phyloP scores from a whole-genome alignment of 2,888 invertebrate species.

The Apantesis nais region DNA sequence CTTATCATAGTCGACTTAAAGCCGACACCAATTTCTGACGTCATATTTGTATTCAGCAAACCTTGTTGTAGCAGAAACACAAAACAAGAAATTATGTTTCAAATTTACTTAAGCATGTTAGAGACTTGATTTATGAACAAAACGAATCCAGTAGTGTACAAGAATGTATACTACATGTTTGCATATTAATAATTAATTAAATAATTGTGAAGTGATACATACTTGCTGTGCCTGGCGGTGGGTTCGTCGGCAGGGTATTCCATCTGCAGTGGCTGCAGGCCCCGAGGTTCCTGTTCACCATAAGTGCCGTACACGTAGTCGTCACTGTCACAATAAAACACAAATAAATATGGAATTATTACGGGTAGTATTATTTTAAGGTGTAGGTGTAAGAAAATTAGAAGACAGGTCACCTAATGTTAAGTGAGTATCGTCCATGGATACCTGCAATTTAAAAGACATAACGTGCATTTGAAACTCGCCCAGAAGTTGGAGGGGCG shows the following conservation, averaged over 20 bases:
- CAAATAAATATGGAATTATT: neutral
- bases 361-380: too few relatives aligned
- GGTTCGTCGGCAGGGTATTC: constrained; percentile 76
- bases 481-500: too few relatives aligned
- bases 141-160: neutral
- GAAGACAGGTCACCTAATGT: neutral
- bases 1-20: too few relatives aligned
- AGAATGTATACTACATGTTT: neutral
- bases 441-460: too few relatives aligned
- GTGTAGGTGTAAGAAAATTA: neutral
- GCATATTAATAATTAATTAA: neutral
- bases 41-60: too few relatives aligned
- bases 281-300: constrained; percentile 74
- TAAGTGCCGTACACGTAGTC: constrained; percentile 74
- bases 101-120: too few relatives aligned
- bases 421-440: too few relatives aligned
- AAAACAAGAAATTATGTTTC: too few relatives aligned
- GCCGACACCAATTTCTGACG: too few relatives aligned
- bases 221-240: constrained; percentile 71
- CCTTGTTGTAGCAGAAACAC: too few relatives aligned
- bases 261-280: constrained; percentile 65
- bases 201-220: constrained; percentile 42
- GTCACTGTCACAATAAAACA: constrained; percentile 55
- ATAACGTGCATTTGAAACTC: too few relatives aligned
- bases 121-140: neutral